Evolutionary conservation across 1,140 invertebrate genomes (phyloP).

Genomic region (Sitodiplosis mosellana): DNA sequence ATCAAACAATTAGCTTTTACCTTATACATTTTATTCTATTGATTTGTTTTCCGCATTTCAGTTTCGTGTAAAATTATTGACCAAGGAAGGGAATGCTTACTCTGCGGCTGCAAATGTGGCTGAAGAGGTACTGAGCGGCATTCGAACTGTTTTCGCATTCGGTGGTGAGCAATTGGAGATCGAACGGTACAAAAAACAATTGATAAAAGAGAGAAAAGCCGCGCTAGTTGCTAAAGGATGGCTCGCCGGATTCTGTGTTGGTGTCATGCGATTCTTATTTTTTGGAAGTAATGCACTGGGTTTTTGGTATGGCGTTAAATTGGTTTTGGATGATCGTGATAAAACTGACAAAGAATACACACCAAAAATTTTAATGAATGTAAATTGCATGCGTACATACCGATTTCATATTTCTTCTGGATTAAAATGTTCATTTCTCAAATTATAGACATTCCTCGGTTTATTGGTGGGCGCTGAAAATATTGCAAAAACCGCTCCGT

Average conservation of each 20-base stretch:
- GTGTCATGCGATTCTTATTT: slow-evolving; percentile 63
- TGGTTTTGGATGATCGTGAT: slow-evolving; percentile 35
- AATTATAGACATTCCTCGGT: slow-evolving; percentile 46
- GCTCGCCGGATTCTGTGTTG: slow-evolving; percentile 51
- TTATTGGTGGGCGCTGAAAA: slow-evolving; percentile 64
- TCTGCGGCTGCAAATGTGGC: slow-evolving; percentile 54
- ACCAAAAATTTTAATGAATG: slow-evolving; percentile 51
- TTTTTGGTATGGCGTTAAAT: slow-evolving; percentile 67
- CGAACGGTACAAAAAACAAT: slow-evolving; percentile 38
- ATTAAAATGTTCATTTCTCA: background rate
- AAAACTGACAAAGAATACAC: slow-evolving; percentile 35
- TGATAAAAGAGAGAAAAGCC: slow-evolving; percentile 35
- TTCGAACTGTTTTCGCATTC: slow-evolving; percentile 64
- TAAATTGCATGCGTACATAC: too few relatives aligned
- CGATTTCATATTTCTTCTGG: too few relatives aligned
- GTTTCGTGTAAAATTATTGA: slow-evolving; percentile 53
- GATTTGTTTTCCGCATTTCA: slow-evolving; percentile 12
- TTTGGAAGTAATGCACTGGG: slow-evolving; percentile 61
- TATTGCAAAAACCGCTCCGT: slow-evolving; percentile 62
- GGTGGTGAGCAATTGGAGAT: slow-evolving; percentile 66
- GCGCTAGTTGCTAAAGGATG: slow-evolving; percentile 53
- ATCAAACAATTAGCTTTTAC: too few relatives aligned
- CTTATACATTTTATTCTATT: slow-evolving; percentile 20
- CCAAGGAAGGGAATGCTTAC: slow-evolving; percentile 48
- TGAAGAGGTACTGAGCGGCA: slow-evolving; percentile 55